Percentiles rank a stretch among this genome's conserved stretches.
Conservation (phyloP, 1,140 invertebrate species). For the Colletes gigas region DNA sequence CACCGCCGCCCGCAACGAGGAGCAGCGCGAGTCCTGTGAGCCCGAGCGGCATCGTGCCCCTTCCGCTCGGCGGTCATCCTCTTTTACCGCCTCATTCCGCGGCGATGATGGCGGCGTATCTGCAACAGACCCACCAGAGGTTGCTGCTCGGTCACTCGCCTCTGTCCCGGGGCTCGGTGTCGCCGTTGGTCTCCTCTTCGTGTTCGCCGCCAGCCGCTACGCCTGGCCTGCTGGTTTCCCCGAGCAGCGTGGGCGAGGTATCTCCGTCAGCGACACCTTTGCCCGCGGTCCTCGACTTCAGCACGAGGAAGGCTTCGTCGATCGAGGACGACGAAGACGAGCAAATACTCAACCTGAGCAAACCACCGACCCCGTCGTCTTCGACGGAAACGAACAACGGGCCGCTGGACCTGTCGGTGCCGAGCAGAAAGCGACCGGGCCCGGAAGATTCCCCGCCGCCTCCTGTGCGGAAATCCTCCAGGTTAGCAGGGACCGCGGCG, state of each 20-base stretch:
- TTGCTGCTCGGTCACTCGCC: slow-evolving; percentile 88
- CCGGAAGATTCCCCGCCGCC: slow-evolving; percentile 85
- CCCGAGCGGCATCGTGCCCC: slow-evolving; percentile 77
- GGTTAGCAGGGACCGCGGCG: slow-evolving; percentile 76
- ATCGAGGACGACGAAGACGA: slow-evolving; percentile 83
- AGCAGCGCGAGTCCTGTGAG: slow-evolving; percentile 81
- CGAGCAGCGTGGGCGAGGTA: slow-evolving; percentile 69
- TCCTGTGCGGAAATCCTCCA: slow-evolving; percentile 84
- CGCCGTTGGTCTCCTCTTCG: slow-evolving; percentile 83
- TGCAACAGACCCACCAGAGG: slow-evolving; percentile 87
- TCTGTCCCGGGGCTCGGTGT: slow-evolving; percentile 83
- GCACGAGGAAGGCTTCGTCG: slow-evolving; percentile 83
- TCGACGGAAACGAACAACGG: slow-evolving; percentile 85
- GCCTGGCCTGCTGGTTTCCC: slow-evolving; percentile 77
- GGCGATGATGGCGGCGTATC: slow-evolving; percentile 88
- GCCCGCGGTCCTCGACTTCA: slow-evolving; percentile 88
- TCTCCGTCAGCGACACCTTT: slow-evolving; percentile 78
- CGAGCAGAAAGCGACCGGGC: slow-evolving; percentile 86
- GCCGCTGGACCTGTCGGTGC: slow-evolving; percentile 90
- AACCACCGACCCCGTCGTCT: slow-evolving; percentile 81
- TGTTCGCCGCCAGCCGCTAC: slow-evolving; percentile 82
- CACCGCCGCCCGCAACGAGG: slow-evolving; percentile 83
- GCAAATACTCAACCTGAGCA: slow-evolving; percentile 86
- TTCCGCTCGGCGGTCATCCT: slow-evolving; percentile 78
- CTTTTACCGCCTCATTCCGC: slow-evolving; percentile 88